Conservation (phyloP, 2,888 invertebrate species). For the Aethes cnicana region DNA sequence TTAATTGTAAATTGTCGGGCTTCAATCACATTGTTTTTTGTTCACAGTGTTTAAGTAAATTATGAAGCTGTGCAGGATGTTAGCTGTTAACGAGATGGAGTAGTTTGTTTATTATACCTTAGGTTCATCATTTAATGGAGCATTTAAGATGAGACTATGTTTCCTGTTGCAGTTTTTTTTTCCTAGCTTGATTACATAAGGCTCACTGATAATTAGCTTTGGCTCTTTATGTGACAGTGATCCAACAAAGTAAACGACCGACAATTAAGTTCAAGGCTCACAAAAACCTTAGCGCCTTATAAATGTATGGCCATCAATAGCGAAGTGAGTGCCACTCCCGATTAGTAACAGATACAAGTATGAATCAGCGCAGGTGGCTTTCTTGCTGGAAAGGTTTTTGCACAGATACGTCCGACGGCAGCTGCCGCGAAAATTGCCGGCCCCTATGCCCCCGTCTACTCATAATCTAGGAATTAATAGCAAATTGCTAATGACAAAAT, state of each 20-base stretch:
- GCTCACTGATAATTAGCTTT: no score
- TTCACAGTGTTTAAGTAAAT: conserved; percentile 9
- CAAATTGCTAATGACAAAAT: conserved; percentile 77
- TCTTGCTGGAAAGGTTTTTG: conserved; percentile 74
- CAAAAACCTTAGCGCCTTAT: conserved; percentile 22
- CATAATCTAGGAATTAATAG: conserved; percentile 80
- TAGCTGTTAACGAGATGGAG: conserved; percentile 11
- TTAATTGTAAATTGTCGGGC: conserved; percentile 19
- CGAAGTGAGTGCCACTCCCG: conserved; percentile 10
- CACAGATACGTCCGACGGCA: conserved; percentile 63
- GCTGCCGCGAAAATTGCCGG: conserved; percentile 77
- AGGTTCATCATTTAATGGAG: not conserved
- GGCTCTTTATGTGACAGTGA: no score
- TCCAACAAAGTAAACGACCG: no score
- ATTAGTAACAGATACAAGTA: conserved; percentile 29
- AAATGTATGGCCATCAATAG: conserved; percentile 15
- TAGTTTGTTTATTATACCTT: conserved; percentile 5
- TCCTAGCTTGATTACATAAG: no score
- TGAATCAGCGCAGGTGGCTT: conserved; percentile 72
- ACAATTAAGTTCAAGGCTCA: not conserved
- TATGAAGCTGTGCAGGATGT: not conserved
- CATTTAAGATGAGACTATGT: no score
- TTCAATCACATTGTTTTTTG: conserved; percentile 9
- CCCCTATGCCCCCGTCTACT: conserved; percentile 70
- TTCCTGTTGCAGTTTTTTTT: no score